Evolutionary conservation across 2,113 vertebrate genomes (phyloP), one percentile per base, ranked within the genome.

Genomic region (Pterocles orientalis): DNA sequence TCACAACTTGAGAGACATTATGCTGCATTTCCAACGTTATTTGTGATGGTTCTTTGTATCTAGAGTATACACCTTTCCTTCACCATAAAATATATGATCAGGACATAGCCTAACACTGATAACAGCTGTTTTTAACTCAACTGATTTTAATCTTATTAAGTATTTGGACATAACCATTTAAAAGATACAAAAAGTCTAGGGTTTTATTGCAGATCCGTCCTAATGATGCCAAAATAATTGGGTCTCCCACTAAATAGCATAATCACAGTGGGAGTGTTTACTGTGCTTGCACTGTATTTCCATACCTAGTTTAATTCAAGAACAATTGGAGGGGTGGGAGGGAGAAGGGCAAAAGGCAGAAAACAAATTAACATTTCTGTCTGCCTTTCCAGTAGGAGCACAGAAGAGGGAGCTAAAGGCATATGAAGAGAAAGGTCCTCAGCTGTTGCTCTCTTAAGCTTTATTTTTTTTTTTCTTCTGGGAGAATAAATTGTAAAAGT

Each of bases 351-450:
- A 92, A 88, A 93, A 64, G n/a, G 39, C 39, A 68, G 13, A 70
- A 41, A 24, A 19, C 8, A 68, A 56, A 70, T 48, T 25, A 57
- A 43, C 33, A 53, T 33, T 90, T 87, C 33, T 76, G 33, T 9
- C n/a, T 85, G 92, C 26, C 28, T n/a, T 83, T 90, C 17, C 71
- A 68, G 26, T 0, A 75, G 56, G 36, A 81, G 47, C 79, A 93
- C 95, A 95, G 94, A 92, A 97, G 95, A 82, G 90, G 97, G 97
- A 84, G 94, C 92, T 87, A 65, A 80, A 95, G 51, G 76, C 71
- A 41, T 94, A 34, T 9, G 41, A 66, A 81, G 41, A 60, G 71
- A 85, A 88, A 82, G 34, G 61, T 31, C 45, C 45, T 86, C 25
- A 0, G 0, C n/a, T 51, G 24, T 14, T 45, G 39, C 43, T 66